phyloP scores from a whole-genome alignment of 2,113 vertebrate species.

The Equus przewalskii region DNA sequence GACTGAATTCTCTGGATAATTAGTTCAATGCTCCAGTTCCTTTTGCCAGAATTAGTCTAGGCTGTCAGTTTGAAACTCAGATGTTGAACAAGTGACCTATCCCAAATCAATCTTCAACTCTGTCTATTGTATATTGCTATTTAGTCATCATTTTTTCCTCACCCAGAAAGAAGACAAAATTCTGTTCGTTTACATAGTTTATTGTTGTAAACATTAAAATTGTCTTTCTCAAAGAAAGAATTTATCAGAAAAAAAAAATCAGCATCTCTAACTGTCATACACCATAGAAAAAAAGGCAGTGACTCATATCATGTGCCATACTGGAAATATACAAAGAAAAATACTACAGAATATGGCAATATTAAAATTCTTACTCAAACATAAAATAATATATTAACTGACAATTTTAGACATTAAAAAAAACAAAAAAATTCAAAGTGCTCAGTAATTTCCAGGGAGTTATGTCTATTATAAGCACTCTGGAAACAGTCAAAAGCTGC shows the following conservation, averaged over 20 bases:
- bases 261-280: constrained; percentile 90
- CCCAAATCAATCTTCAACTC: constrained; percentile 60
- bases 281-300: constrained; percentile 92
- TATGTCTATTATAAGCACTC: constrained; percentile 92
- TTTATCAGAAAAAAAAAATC: constrained; percentile 89
- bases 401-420: constrained; percentile 92
- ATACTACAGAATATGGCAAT: constrained; percentile 90
- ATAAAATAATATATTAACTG: constrained; percentile 93
- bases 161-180: constrained; percentile 87
- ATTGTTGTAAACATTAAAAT: constrained; percentile 99
- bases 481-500: constrained; percentile 94
- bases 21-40: neutral
- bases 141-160: constrained; percentile 70
- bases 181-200: constrained; percentile 92
- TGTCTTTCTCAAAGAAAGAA: constrained; percentile 96
- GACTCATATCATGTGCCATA: constrained; percentile 89
- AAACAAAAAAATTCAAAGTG: constrained; percentile 92
- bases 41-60: constrained; percentile 42
- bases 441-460: constrained; percentile 94
- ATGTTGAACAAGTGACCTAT: constrained; percentile 35
- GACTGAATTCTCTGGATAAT: constrained; percentile 48
- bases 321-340: constrained; percentile 91
- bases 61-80: constrained; percentile 54
- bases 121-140: neutral
- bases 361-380: constrained; percentile 91